Evolutionary conservation across 2,113 vertebrate genomes (phyloP).

Genomic region (Seriola aureovittata): DNA sequence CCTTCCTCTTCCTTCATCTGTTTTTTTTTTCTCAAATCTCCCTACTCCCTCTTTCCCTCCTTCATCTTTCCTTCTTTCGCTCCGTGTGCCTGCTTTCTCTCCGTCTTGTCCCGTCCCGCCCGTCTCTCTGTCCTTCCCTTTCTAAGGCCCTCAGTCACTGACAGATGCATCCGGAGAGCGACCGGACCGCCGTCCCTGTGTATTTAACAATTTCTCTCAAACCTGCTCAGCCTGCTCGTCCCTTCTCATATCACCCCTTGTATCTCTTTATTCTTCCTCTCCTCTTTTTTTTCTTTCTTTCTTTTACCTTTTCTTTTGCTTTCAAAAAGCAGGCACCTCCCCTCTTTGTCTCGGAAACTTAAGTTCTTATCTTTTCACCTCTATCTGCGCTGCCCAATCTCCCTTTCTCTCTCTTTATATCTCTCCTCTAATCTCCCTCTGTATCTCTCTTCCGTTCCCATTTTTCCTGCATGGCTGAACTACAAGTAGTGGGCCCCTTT

Average conservation of each 20-base stretch:
- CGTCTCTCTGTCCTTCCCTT: conserved; percentile 22
- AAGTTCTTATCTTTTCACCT: conserved; percentile 71
- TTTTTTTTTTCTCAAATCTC: neutral
- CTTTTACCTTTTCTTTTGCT: conserved; percentile 26
- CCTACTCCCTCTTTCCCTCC: neutral
- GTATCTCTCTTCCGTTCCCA: conserved; percentile 47
- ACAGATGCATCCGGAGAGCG: conserved; percentile 42
- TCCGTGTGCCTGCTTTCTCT: conserved; percentile 2
- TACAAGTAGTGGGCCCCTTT: conserved; percentile 60
- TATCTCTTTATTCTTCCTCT: conserved; percentile 27
- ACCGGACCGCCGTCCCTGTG: conserved; percentile 26
- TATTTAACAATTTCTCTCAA: conserved; percentile 44
- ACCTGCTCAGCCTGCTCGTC: conserved; percentile 16
- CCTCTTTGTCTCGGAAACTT: conserved; percentile 60
- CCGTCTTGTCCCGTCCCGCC: neutral
- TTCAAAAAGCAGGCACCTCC: conserved; percentile 31
- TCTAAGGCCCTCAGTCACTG: conserved; percentile 42
- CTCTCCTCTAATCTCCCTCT: conserved; percentile 59
- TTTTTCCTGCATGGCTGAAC: conserved; percentile 53
- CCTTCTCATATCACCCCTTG: conserved; percentile 33
- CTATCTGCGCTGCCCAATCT: conserved; percentile 48
- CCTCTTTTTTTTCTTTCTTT: conserved; percentile 10
- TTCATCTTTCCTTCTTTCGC: conserved; percentile 1
- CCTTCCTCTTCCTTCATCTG: conserved; percentile 4
- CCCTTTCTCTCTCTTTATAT: conserved; percentile 54